phyloP scores from a whole-genome alignment of 2,888 invertebrate genomes.

The Pyrrhia umbra region DNA sequence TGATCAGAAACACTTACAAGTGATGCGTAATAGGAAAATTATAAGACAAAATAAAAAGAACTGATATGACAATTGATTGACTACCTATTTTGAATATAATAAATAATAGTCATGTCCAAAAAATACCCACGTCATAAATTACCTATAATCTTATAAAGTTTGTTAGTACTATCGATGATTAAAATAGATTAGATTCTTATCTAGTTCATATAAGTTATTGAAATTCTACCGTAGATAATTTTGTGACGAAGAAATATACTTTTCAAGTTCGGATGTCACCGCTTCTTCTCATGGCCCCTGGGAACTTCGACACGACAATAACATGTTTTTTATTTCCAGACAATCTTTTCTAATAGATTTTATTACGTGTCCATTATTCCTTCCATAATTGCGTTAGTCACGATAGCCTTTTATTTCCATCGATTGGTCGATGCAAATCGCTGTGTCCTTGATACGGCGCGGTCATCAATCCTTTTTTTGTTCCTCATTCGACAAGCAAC shows the following conservation, averaged over 20 bases:
- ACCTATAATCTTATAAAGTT: too few species aligned
- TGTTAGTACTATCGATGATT: too few species aligned
- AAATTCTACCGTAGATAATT: too few species aligned
- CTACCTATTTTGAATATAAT: too few species aligned
- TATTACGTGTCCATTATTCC: slow-evolving; percentile 54
- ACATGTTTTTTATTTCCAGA: slow-evolving; percentile 27
- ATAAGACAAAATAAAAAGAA: too few species aligned
- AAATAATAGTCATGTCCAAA: too few species aligned
- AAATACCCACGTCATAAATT: too few species aligned
- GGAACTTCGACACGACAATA: slow-evolving; percentile 28
- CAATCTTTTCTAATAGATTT: slow-evolving; percentile 22
- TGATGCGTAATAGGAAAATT: too few species aligned
- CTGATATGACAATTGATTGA: too few species aligned
- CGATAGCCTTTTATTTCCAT: slow-evolving; percentile 73
- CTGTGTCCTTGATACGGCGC: slow-evolving; percentile 56
- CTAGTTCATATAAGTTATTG: too few species aligned
- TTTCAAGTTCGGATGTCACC: neutral
- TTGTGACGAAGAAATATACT: neutral
- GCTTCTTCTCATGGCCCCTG: slow-evolving; percentile 25
- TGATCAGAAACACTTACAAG: too few species aligned
- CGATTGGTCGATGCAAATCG: slow-evolving; percentile 69
- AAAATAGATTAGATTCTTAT: too few species aligned
- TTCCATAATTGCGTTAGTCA: slow-evolving; percentile 72
- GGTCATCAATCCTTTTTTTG: slow-evolving; percentile 56
- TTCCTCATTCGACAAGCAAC: slow-evolving; percentile 24